Evolutionary conservation across 1,140 invertebrate genomes (phyloP).

Genomic region (Drosophila mayri): DNA sequence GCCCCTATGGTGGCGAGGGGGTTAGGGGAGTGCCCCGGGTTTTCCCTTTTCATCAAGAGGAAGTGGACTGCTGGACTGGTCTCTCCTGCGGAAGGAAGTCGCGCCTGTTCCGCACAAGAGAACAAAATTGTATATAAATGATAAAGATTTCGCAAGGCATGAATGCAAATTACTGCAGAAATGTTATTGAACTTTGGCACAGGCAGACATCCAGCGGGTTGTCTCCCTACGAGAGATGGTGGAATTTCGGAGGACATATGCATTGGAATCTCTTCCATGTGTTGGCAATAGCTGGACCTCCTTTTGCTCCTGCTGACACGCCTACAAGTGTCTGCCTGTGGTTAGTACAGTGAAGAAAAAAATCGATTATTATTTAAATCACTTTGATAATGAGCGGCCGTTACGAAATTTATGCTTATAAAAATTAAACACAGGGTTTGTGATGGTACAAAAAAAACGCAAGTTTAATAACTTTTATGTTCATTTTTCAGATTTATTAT

Average conservation of each 20-base stretch:
- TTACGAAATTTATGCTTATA: not conserved
- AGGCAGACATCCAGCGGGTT: not conserved
- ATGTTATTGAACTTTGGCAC: slow-evolving; percentile 67
- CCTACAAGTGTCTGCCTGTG: slow-evolving; percentile 29
- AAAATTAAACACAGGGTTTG: no score
- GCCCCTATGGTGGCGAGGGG: not conserved
- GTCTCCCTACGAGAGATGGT: no score
- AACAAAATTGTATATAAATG: not conserved
- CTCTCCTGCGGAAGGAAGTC: slow-evolving; percentile 69
- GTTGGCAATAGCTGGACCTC: slow-evolving; percentile 64
- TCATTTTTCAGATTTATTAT: no score
- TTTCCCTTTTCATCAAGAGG: slow-evolving; percentile 43
- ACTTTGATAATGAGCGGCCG: not conserved
- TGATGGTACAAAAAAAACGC: not conserved
- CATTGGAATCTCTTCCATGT: slow-evolving; percentile 61
- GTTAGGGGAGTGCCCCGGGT: slow-evolving; percentile 9
- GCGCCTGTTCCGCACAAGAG: slow-evolving; percentile 32
- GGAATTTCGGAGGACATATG: slow-evolving; percentile 31
- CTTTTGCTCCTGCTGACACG: slow-evolving; percentile 20
- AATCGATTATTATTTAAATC: not conserved
- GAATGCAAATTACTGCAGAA: slow-evolving; percentile 63
- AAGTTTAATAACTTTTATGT: not conserved
- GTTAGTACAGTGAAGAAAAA: slow-evolving; percentile 7
- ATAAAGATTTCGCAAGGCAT: slow-evolving; percentile 4
- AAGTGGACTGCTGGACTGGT: slow-evolving; percentile 31